Conservation (phyloP, 2,113 vertebrate species). For the Misgurnus anguillicaudatus region DNA sequence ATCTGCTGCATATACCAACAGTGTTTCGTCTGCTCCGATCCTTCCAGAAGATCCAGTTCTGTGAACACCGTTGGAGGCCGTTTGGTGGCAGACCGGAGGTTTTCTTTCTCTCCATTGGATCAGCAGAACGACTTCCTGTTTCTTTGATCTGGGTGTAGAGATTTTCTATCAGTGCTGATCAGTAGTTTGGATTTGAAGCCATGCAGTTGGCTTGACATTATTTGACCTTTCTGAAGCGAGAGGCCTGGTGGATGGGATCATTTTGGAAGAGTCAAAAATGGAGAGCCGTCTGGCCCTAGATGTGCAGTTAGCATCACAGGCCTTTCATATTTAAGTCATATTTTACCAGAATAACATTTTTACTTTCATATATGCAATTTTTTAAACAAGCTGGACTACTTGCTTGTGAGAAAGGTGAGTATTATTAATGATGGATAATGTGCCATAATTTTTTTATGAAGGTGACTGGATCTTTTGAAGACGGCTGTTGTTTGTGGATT, state of each 20-base stretch:
- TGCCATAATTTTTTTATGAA: constrained; percentile 1
- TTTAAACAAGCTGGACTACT: constrained; percentile 28
- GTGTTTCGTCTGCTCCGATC: constrained; percentile 35
- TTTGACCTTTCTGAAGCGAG: constrained; percentile 38
- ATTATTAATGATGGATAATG: constrained; percentile 1
- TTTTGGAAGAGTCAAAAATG: constrained; percentile 37
- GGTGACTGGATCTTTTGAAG: not conserved
- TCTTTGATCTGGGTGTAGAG: constrained; percentile 27
- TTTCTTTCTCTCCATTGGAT: constrained; percentile 43
- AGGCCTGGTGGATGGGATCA: constrained; percentile 38
- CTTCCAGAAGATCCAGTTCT: constrained; percentile 41
- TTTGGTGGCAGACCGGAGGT: constrained; percentile 19
- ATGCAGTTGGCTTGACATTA: constrained; percentile 35
- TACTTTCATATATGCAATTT: not conserved
- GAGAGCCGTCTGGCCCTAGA: constrained; percentile 31
- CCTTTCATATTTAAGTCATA: constrained; percentile 4
- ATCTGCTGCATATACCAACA: constrained; percentile 17
- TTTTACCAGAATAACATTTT: constrained; percentile 11
- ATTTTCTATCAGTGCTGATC: constrained; percentile 14
- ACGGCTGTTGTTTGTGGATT: not conserved
- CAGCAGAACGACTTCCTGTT: constrained; percentile 38
- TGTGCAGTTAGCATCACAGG: constrained; percentile 20
- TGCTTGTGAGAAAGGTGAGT: constrained; percentile 50
- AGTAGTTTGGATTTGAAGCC: constrained; percentile 14
- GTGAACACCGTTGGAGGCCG: not conserved